Conservation (phyloP, 2,888 invertebrate genomes). For the Andrena minutula region DNA sequence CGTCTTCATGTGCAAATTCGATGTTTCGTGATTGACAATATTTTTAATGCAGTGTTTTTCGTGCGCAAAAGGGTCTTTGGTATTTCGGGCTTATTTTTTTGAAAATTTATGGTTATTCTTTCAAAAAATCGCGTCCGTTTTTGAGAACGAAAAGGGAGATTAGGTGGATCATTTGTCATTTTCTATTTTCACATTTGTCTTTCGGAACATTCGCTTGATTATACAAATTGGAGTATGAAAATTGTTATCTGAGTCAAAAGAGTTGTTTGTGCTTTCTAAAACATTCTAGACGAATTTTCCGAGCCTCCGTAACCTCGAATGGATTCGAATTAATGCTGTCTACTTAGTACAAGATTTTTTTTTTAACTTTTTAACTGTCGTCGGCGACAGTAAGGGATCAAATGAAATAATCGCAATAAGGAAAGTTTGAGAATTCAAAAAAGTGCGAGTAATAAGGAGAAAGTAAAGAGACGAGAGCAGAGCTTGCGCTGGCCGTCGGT, state of each 20-base stretch:
- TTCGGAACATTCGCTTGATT: no score
- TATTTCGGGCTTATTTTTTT: constrained; percentile 4
- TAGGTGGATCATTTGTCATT: neutral
- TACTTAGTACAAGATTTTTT: neutral
- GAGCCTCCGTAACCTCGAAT: neutral
- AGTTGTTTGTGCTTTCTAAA: neutral
- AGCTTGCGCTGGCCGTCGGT: constrained; percentile 75
- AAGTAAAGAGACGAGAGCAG: constrained; percentile 32
- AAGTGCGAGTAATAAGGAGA: constrained; percentile 16
- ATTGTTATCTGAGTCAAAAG: neutral
- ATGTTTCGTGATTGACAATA: no score
- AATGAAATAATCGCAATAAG: neutral
- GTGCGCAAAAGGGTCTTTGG: neutral
- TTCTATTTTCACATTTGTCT: neutral
- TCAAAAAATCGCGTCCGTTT: neutral
- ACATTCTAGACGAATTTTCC: neutral
- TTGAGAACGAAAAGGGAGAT: neutral
- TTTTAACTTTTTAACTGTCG: neutral
- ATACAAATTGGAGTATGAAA: neutral
- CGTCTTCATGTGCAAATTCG: neutral
- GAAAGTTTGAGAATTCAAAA: neutral
- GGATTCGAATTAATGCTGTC: neutral
- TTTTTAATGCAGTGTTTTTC: neutral
- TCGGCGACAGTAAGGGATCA: no score
- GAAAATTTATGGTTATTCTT: constrained; percentile 10